A percentile compares a stretch with the other conserved stretches of the same genome.
phyloP scores from a whole-genome alignment of 1,140 invertebrate genomes.

The Nilaparvata lugens region DNA sequence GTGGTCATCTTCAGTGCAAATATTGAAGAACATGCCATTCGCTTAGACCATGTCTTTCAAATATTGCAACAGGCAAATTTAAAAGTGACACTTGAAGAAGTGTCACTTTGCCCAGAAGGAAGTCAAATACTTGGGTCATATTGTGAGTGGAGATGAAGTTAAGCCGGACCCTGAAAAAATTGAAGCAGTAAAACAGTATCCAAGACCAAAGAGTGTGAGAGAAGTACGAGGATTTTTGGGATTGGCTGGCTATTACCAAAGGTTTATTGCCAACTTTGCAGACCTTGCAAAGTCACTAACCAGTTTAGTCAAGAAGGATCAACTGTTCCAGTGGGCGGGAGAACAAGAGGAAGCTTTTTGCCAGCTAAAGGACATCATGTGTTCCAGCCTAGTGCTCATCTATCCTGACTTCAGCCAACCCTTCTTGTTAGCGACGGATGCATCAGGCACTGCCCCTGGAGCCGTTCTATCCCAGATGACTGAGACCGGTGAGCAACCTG shows the following conservation, averaged over 20 bases:
- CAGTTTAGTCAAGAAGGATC: too few relatives aligned
- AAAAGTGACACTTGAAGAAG: constrained; percentile 18
- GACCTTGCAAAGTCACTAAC: constrained; percentile 27
- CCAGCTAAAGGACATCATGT: not conserved
- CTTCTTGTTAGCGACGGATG: not conserved
- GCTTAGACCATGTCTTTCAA: too few relatives aligned
- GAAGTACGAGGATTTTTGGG: constrained; percentile 39
- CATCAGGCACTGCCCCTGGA: constrained; percentile 23
- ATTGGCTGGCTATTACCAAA: constrained; percentile 34
- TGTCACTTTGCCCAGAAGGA: constrained; percentile 13
- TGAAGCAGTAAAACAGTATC: constrained; percentile 30
- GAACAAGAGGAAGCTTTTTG: constrained; percentile 1
- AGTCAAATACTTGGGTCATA: constrained; percentile 35
- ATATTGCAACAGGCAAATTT: too few relatives aligned
- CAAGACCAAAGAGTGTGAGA: constrained; percentile 29
- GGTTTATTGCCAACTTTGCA: constrained; percentile 32
- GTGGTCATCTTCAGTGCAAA: constrained; percentile 30
- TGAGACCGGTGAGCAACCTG: constrained; percentile 30
- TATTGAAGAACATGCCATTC: too few relatives aligned
- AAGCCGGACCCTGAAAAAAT: constrained; percentile 32
- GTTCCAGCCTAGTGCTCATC: not conserved
- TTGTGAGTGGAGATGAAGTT: constrained; percentile 29
- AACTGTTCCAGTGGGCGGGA: not conserved
- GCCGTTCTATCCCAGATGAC: constrained; percentile 29
- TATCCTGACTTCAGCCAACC: not conserved